A percentile compares a stretch with the other conserved stretches of the same genome.
Evolutionary conservation across 30 jellyfish, hydroid and myxozoan species (phyloP).

Genomic region (Turritopsis rubra): DNA sequence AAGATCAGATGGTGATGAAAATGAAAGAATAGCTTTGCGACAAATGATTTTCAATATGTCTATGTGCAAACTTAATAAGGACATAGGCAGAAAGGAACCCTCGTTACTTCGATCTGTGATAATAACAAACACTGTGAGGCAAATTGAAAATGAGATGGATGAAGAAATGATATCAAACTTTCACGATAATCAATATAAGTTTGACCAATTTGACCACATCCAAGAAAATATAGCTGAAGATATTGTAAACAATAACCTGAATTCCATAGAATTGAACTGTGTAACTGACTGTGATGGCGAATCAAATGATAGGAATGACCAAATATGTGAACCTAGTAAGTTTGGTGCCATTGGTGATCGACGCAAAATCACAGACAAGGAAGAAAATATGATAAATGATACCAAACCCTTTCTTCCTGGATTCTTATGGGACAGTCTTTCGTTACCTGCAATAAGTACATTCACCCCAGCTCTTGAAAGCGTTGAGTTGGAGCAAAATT

Average conservation of each 20-base stretch:
- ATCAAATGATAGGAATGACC: background rate
- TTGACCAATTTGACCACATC: slow-evolving; percentile 12
- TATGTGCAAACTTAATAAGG: slow-evolving; percentile 79
- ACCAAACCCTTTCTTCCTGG: slow-evolving; percentile 20
- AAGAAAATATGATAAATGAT: slow-evolving; percentile 10
- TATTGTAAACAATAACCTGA: slow-evolving; percentile 26
- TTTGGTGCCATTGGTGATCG: slow-evolving; percentile 95
- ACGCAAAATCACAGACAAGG: slow-evolving; percentile 41
- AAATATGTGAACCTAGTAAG: slow-evolving; percentile 31
- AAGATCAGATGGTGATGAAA: slow-evolving; percentile 83
- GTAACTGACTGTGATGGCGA: slow-evolving; percentile 10
- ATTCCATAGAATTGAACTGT: background rate
- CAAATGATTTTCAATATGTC: slow-evolving; percentile 90
- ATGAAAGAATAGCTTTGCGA: slow-evolving; percentile 78
- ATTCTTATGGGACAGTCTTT: slow-evolving; percentile 18
- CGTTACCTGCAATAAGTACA: slow-evolving; percentile 14
- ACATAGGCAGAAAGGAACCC: slow-evolving; percentile 88
- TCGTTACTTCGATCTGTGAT: slow-evolving; percentile 57
- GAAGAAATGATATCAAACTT: slow-evolving; percentile 41
- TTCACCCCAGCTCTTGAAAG: slow-evolving; percentile 40
- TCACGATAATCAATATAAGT: background rate
- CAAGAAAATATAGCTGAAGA: slow-evolving; percentile 62
- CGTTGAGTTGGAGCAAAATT: slow-evolving; percentile 50
- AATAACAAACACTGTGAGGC: slow-evolving; percentile 72
- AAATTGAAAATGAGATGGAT: slow-evolving; percentile 84